Percentiles rank a stretch among this genome's conserved stretches.
phyloP scores from a whole-genome alignment of 1,140 invertebrate genomes.

The Drosophila grimshawi region DNA sequence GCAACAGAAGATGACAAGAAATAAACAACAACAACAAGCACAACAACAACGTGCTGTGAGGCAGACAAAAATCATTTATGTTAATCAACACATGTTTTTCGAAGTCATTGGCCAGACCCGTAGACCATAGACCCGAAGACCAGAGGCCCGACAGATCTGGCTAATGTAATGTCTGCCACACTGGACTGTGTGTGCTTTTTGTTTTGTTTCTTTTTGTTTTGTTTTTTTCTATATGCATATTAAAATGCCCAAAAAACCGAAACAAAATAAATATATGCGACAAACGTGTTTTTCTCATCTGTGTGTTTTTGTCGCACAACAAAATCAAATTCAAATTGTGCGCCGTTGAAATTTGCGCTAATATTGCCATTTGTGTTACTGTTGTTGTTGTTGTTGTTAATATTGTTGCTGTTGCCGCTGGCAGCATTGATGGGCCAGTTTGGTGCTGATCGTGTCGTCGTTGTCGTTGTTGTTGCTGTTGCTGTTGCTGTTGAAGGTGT shows the following conservation, averaged over 20 bases:
- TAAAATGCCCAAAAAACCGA: slow-evolving; percentile 70
- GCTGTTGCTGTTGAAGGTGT: slow-evolving; percentile 53
- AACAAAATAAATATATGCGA: slow-evolving; percentile 75
- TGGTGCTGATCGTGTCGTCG: slow-evolving; percentile 48
- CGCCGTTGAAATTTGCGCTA: slow-evolving; percentile 78
- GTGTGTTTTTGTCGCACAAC: slow-evolving; percentile 60
- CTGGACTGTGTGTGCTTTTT: slow-evolving; percentile 22
- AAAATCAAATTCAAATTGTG: slow-evolving; percentile 78
- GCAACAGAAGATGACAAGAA: slow-evolving; percentile 43
- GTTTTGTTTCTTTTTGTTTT: slow-evolving; percentile 21
- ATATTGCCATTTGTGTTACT: slow-evolving; percentile 72
- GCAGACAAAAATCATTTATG: slow-evolving; percentile 77
- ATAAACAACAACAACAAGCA: slow-evolving; percentile 22
- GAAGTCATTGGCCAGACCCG: slow-evolving; percentile 72
- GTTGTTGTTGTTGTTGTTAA: slow-evolving; percentile 49
- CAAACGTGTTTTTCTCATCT: slow-evolving; percentile 70
- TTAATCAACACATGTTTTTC: slow-evolving; percentile 80
- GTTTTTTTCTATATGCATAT: slow-evolving; percentile 57
- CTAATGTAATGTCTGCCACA: slow-evolving; percentile 59
- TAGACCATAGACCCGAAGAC: slow-evolving; percentile 39
- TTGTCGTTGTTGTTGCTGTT: slow-evolving; percentile 17
- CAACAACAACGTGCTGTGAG: slow-evolving; percentile 41
- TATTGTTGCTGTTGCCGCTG: slow-evolving; percentile 4
- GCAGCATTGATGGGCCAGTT: slow-evolving; percentile 62
- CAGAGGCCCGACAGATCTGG: slow-evolving; percentile 32